Base-by-base conservation (phyloP, 2,113 vertebrate species). In the Siphamia tubifer region DNA sequence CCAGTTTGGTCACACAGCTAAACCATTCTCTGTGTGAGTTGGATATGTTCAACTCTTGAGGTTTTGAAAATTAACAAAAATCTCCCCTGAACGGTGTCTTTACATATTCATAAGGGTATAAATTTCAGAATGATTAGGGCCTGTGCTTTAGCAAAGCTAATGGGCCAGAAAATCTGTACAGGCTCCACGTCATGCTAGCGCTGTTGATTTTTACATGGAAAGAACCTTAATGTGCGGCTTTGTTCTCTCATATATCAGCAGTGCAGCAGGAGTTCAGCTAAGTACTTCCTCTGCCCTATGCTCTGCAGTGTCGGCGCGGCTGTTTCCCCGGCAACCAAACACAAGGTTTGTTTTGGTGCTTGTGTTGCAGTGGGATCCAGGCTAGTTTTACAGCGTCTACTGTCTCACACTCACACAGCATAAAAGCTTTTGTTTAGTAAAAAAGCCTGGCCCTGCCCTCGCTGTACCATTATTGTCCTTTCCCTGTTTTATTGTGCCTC, bases 241-340 rank as follows among this genome's bases (percentile, higher is more conserved):
- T 81, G 74, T 87, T 77, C 76, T 71, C 68, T 71, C 67, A 24
- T 75, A 44, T 71, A 68, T 81, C 82, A 70, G 75, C 42, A 6
- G 36, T 77, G 75, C 78, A 78, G 80, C 79, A 58, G 64, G 75
- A 80, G 70, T 62, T 66, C 40, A 74, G 1, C 62, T 53, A 64
- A 82, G 83, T 45, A 60, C 73, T 84, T 84, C 79, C 83, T 78
- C 74, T 63, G 68, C 67, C 65, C 38, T 4, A 30, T 11, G 10
- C 65, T 42, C 48, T 42, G 65, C 68, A 68, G 39, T 17, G 32
- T 60, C 52, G 42, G 48, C 72, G 19, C 42, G 4, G 68, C 73
- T 83, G 89, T 91, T 45, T 11, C 90, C 68, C 40, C 24, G 43
- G 86, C 65, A 79, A 92, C 85, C 68, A 92, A 92, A 93, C 92